Evolutionary conservation across 2,113 vertebrate species (phyloP).

Genomic region (Chaetodon trifascialis): DNA sequence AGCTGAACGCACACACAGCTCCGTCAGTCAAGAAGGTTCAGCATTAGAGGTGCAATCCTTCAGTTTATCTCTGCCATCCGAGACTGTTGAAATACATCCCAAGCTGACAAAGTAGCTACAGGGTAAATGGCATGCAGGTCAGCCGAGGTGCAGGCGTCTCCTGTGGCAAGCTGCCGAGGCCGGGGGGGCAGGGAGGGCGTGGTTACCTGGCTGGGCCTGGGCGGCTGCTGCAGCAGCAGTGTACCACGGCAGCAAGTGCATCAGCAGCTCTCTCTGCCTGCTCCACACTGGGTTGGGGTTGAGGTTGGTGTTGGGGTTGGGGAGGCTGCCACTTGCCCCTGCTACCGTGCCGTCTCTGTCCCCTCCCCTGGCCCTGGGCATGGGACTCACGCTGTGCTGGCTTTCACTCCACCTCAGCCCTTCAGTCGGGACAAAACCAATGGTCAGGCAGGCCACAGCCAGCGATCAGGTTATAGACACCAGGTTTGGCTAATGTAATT

Average conservation of each 20-base stretch:
- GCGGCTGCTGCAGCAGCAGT: slow-evolving; percentile 79
- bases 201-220: slow-evolving; percentile 85
- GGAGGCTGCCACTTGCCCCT: slow-evolving; percentile 74
- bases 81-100: slow-evolving; percentile 14
- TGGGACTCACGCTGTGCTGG: slow-evolving; percentile 85
- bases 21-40: neutral
- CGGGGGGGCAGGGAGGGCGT: slow-evolving; percentile 1
- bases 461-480: slow-evolving; percentile 52
- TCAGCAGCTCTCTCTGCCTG: slow-evolving; percentile 88
- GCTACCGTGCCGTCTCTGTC: slow-evolving; percentile 76
- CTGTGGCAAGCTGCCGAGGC: slow-evolving; percentile 39
- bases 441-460: slow-evolving; percentile 73
- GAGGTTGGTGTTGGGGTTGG: slow-evolving; percentile 80
- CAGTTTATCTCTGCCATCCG: neutral
- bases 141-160: slow-evolving; percentile 1
- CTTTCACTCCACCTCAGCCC: slow-evolving; percentile 88
- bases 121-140: slow-evolving; percentile 26
- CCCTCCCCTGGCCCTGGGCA: slow-evolving; percentile 81
- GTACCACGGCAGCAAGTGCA: slow-evolving; percentile 87
- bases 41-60: no score
- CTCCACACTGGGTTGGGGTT: slow-evolving; percentile 83
- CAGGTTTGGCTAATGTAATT: slow-evolving; percentile 34
- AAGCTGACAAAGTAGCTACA: neutral
- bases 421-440: slow-evolving; percentile 83
- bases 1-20: neutral